Percentiles rank a stretch among this genome's conserved stretches.
Evolutionary conservation across 2,888 invertebrate genomes (phyloP).

Genomic region (Aproaerema taeniolella): DNA sequence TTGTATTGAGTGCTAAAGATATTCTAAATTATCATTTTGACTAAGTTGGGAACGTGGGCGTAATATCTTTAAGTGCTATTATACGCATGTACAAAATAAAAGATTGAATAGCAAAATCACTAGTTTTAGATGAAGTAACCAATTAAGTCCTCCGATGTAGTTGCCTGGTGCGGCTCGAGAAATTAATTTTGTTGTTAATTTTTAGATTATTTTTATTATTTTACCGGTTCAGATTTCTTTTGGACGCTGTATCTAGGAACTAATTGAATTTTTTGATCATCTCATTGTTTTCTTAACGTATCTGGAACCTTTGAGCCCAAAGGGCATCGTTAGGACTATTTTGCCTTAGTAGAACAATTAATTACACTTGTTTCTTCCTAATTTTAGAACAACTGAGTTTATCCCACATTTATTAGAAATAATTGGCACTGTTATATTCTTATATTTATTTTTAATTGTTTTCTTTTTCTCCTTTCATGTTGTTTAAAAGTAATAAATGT

Average conservation of each 20-base stretch:
- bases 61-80: slow-evolving; percentile 60
- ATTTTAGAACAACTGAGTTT: slow-evolving; percentile 8
- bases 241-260: slow-evolving; percentile 53
- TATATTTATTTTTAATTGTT: slow-evolving; percentile 59
- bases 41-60: slow-evolving; percentile 52
- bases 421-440: slow-evolving; percentile 73
- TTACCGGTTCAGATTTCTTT: slow-evolving; percentile 58
- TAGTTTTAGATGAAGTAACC: slow-evolving; percentile 43
- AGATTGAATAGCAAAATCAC: slow-evolving; percentile 64
- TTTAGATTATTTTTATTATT: slow-evolving; percentile 63
- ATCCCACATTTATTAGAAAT: slow-evolving; percentile 43
- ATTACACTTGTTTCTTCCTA: slow-evolving; percentile 14
- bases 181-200: slow-evolving; percentile 63
- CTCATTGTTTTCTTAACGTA: no score
- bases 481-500: slow-evolving; percentile 65
- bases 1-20: no score
- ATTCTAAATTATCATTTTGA: slow-evolving; percentile 62
- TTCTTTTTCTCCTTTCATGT: slow-evolving; percentile 52
- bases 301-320: no score
- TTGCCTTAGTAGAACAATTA: no score
- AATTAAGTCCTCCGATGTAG: slow-evolving; percentile 32
- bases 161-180: slow-evolving; percentile 43
- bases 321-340: no score
- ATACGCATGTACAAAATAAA: slow-evolving; percentile 68
- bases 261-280: slow-evolving; percentile 51